Conservation (phyloP, 2,113 vertebrate species). For the Osmerus mordax region DNA sequence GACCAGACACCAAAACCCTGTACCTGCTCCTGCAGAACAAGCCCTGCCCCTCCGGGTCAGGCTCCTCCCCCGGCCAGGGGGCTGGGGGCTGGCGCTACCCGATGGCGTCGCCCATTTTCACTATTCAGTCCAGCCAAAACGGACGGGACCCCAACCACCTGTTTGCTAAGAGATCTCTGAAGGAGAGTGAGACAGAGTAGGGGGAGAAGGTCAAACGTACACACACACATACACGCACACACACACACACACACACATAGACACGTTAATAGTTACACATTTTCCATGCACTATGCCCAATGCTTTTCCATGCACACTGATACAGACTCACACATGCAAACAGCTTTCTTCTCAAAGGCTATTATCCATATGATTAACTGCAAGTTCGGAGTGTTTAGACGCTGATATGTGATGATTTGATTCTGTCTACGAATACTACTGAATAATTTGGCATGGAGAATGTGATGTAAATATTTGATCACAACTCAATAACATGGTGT, state of each 20-base stretch:
- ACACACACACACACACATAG: constrained; percentile 7
- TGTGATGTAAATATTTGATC: too few relatives aligned
- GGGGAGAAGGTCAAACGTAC: constrained; percentile 43
- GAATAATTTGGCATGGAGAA: too few relatives aligned
- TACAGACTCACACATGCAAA: constrained; percentile 3
- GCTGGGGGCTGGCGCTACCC: constrained; percentile 70
- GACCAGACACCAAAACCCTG: constrained; percentile 89
- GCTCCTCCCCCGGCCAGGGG: constrained; percentile 55
- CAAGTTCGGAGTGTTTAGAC: background rate
- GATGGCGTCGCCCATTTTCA: constrained; percentile 69
- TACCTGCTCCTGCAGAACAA: constrained; percentile 89
- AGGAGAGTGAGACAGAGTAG: constrained; percentile 46
- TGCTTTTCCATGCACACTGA: background rate
- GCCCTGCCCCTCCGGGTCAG: constrained; percentile 72
- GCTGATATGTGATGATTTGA: background rate
- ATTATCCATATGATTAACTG: too few relatives aligned
- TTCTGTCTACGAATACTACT: too few relatives aligned
- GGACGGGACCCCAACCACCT: constrained; percentile 69
- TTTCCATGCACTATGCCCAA: background rate
- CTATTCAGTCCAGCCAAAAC: constrained; percentile 68
- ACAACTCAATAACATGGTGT: too few relatives aligned
- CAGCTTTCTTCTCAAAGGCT: background rate
- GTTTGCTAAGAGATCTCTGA: constrained; percentile 75
- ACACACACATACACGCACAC: accelerated
- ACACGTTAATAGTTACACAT: background rate